Base-by-base conservation (phyloP, 2,113 vertebrate species). In the Carettochelys insculpta region DNA sequence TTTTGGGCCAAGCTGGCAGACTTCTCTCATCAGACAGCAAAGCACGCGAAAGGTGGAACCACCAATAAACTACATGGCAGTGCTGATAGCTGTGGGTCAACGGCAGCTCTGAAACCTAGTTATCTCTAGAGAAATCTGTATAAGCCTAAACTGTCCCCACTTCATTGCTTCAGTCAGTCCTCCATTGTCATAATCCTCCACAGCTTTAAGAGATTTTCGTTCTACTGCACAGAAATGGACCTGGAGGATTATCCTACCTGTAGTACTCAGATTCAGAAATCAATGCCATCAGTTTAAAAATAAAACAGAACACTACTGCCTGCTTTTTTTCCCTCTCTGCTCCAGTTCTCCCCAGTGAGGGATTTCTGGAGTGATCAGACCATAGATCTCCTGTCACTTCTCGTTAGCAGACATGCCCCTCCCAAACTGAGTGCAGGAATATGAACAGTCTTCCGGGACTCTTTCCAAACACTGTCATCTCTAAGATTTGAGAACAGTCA, bases 381-480 rank as follows among this genome's bases (percentile, higher is more conserved):
- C 31, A 9, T 41, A 75, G 12, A 14, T 12, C 41, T 75, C 88
- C 77, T 50, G 68, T 90, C 92, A n/a, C 19, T 43, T 79, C 2
- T 12, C 77, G 34, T 43, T 79, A 22, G 29, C 73, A 41, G 54
- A 27, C 54, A 58, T 27, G 5, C 29, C 27, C 24, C 43, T 48
- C 31, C 19, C 12, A 58, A 47, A 20, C 45, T 81, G n/a, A 2
- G 75, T 91, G 76, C 24, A 94, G 1, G 24, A 50, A 45, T 12
- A 0, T 45, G 19, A 3, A 0, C 5, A n/a, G 52, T 2, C 27
- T 73, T 61, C 56, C 54, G 75, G 47, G 9, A 88, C 1, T 34
- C 22, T 81, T 90, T 71, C 24, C 68, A 86, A 71, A 45, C 17
- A 75, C 29, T 77, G 34, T 31, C 17, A 34, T 65, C 8, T 90